These are phyloP conservation scores for Epinotia nisella DNA, from an alignment of 2,888 invertebrate species.

Conservation along the genomic window DNA sequence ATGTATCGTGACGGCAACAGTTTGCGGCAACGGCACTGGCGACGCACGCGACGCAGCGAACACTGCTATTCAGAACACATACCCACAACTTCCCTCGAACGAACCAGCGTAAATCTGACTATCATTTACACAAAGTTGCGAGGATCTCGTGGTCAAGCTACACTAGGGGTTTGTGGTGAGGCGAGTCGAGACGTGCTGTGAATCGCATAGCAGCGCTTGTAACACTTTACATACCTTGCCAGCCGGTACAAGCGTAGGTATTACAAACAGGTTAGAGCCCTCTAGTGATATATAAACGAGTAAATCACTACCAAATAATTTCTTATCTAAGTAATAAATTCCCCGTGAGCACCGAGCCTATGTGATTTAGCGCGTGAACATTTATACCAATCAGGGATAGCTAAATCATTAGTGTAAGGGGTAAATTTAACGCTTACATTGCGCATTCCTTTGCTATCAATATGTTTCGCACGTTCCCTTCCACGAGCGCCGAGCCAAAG, in stretches of 20 bases:
- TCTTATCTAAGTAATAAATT: neutral
- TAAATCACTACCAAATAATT: constrained; percentile 23
- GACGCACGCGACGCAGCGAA: constrained; percentile 24
- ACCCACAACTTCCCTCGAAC: neutral
- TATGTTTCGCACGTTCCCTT: no score
- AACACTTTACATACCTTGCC: constrained; percentile 28
- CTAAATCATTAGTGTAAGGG: neutral
- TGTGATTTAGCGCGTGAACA: neutral
- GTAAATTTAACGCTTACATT: neutral
- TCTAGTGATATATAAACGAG: constrained; percentile 20
- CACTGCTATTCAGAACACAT: neutral
- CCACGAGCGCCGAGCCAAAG: no score
- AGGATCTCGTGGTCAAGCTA: neutral
- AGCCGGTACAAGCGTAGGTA: constrained; percentile 20
- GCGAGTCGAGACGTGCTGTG: neutral
- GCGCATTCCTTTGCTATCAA: neutral
- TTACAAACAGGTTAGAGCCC: constrained; percentile 31
- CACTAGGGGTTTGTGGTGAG: neutral
- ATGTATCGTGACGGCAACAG: constrained; percentile 34
- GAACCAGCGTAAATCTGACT: neutral
- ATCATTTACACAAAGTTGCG: neutral
- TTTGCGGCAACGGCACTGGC: constrained; percentile 22
- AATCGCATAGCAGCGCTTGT: constrained; percentile 9
- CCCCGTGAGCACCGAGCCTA: neutral
- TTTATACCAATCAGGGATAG: no score